Percentiles rank a stretch among this genome's conserved stretches.
Conservation (phyloP, 2,113 vertebrate species). For the Okapia johnstoni region DNA sequence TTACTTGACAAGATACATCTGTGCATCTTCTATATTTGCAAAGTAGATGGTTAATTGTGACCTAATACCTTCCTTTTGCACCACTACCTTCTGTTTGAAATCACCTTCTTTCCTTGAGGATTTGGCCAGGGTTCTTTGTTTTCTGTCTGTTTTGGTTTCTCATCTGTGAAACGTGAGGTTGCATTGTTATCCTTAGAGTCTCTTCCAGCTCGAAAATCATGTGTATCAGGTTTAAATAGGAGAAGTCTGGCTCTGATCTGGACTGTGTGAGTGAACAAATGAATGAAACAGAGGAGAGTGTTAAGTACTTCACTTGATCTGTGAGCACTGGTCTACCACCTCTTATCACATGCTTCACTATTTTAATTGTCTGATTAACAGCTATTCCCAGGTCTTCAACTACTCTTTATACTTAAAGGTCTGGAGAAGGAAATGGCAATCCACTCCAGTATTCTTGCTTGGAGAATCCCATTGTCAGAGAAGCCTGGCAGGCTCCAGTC, state of each 20-base stretch:
- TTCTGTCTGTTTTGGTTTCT: not conserved
- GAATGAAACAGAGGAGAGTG: not conserved
- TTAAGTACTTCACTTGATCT: not conserved
- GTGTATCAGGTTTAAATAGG: not conserved
- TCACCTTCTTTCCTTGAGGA: slow-evolving; percentile 94
- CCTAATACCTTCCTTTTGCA: slow-evolving; percentile 90
- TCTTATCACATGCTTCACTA: not conserved
- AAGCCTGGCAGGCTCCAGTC: no score
- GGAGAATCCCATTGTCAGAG: no score
- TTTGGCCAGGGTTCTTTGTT: slow-evolving; percentile 62
- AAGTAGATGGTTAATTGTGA: slow-evolving; percentile 96
- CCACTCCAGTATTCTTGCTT: no score
- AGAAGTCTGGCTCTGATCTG: not conserved
- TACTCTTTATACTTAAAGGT: not conserved
- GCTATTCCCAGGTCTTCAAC: not conserved
- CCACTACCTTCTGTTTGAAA: slow-evolving; percentile 87
- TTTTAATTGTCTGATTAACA: not conserved
- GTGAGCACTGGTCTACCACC: not conserved
- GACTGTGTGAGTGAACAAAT: not conserved
- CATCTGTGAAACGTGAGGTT: not conserved
- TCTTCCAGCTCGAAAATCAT: not conserved
- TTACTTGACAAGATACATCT: slow-evolving; percentile 94
- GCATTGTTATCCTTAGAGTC: not conserved
- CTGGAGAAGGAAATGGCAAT: no score
- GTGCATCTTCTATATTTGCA: slow-evolving; percentile 93